Base-by-base conservation (phyloP, 1,140 invertebrate genomes). In the Platyscapa corneri region DNA sequence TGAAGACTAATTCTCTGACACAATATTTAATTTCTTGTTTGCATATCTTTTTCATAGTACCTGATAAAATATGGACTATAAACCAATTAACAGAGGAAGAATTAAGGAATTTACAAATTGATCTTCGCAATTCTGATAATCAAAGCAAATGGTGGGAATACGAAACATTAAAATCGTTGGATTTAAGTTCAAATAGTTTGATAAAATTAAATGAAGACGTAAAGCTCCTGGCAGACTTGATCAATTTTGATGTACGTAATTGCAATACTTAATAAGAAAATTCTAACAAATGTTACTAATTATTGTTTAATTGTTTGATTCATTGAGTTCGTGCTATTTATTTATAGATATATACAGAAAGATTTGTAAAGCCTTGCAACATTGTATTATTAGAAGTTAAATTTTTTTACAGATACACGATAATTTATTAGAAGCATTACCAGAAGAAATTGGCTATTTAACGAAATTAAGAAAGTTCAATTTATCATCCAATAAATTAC, bases 111-210 rank as follows among this genome's bases (percentile, higher is more conserved):
- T 89, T 95, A 20, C 93, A 96, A 90, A 89, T 96, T 89, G 93
- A 95, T 46, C 93, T 96, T 16, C 96, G 97, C 89, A 95, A 96
- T 87, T 94, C 95, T 86, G 95, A 96, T 65, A 94, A 95, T 56
- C 93, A 94, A 67, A 94, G 95, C 83, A 94, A 95, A 74, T 98
- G 97, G 97, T 98, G 97, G 97, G 97, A 97, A 90, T 95, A 96
- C 89, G 95, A 96, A 87, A 95, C 96, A 3, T 91, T 98, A 8
- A 96, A 95, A 76, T 95, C 95, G 89, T 93, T 98, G 81, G 97
- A 98, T 90, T 93, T 98, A 53, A 97, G 97, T 86, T 97, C 95
- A 7, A 98, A 98, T 90, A 94, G 94, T 60, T 92, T 98, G 75
- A 94, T 94, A 74, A 90, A 90, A 67, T 92, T 98, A 80, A 95